A percentile compares a stretch with the other conserved stretches of the same genome.
Conservation (phyloP, 2,797 vertebrate species). For the Mico argentatus region DNA sequence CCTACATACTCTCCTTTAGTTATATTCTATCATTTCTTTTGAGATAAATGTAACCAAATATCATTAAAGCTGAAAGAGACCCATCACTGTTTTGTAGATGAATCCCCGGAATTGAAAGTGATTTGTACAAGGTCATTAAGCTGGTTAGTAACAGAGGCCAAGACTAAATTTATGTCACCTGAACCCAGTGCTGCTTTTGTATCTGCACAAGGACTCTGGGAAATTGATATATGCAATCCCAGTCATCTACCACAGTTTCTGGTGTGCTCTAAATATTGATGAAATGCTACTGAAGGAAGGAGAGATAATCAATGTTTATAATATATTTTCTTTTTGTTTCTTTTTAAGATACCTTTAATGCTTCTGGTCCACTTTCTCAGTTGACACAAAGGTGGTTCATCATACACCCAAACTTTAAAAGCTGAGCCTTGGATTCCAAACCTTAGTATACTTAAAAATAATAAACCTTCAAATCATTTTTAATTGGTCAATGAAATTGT, state of each 20-base stretch:
- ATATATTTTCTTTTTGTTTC: not conserved
- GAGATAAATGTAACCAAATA: not conserved
- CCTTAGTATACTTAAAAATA: not conserved
- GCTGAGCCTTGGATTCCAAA: constrained; percentile 9
- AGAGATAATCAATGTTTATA: not conserved
- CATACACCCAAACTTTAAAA: not conserved
- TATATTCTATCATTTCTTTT: not conserved
- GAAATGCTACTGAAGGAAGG: not conserved
- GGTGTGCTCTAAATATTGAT: not conserved
- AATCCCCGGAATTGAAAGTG: not conserved
- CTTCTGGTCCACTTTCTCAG: not conserved
- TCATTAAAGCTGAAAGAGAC: not conserved
- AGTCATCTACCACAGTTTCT: not conserved
- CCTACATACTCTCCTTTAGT: not conserved
- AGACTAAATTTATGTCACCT: not conserved
- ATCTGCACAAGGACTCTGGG: not conserved
- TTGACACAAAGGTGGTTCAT: not conserved
- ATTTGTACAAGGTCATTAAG: not conserved
- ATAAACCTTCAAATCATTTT: not conserved
- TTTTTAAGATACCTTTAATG: not conserved
- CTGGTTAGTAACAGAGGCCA: not conserved
- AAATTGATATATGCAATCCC: not conserved
- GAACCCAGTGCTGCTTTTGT: not conserved
- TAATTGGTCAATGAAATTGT: not conserved
- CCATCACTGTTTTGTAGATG: not conserved